Percentiles rank a stretch among this genome's conserved stretches.
These are phyloP conservation scores for Camponotus floridanus DNA, from an alignment of 1,140 invertebrate species.

Conservation along the genomic window DNA sequence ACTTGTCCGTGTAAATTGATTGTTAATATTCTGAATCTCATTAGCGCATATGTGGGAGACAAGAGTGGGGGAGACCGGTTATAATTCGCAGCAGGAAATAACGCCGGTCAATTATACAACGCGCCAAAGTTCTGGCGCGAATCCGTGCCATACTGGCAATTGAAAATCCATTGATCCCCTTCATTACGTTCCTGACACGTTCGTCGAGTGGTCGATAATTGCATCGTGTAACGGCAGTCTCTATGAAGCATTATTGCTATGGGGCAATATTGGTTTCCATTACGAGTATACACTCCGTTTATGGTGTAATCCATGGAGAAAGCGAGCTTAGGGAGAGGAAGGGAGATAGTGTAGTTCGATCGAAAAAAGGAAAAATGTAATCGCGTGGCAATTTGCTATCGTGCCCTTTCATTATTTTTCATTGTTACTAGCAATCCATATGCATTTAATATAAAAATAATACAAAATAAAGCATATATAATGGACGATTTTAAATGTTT, in stretches of 20 bases:
- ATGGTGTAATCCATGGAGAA: constrained; percentile 32
- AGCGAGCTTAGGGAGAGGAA: not conserved
- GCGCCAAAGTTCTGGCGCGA: constrained; percentile 2
- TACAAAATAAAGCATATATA: too few species aligned
- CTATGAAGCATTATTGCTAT: constrained; percentile 62
- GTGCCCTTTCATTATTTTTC: not conserved
- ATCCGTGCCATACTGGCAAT: constrained; percentile 40
- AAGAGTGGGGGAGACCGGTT: not conserved
- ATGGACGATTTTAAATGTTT: too few species aligned
- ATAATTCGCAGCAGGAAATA: constrained; percentile 36
- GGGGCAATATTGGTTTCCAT: constrained; percentile 55
- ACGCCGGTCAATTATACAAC: constrained; percentile 55
- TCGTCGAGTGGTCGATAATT: constrained; percentile 62
- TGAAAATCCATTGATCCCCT: constrained; percentile 69
- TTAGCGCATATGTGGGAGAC: not conserved
- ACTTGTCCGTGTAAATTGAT: constrained; percentile 36
- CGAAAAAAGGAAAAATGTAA: not conserved
- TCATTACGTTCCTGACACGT: constrained; percentile 72
- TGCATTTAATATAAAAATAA: not conserved
- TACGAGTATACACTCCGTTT: constrained; percentile 42
- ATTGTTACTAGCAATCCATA: constrained; percentile 1
- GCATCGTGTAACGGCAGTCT: constrained; percentile 37
- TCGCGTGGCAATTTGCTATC: constrained; percentile 5
- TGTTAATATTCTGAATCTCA: constrained; percentile 55
- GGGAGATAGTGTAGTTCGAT: not conserved